Conservation (phyloP, 2,888 invertebrate species). For the Rhorus exstirpatorius region DNA sequence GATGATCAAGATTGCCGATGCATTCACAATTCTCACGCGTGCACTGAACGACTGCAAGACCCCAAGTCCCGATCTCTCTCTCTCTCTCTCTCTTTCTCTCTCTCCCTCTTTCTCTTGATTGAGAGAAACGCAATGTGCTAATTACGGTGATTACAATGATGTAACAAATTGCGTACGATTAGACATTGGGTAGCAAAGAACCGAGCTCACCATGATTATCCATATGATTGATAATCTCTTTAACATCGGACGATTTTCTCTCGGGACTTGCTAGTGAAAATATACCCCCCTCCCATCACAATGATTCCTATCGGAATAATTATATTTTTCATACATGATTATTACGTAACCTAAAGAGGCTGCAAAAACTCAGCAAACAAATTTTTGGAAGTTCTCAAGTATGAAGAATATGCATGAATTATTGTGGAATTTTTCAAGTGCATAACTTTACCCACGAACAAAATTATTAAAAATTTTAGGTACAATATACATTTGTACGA, state of each 20-base stretch:
- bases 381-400: too few relatives aligned
- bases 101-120: not conserved
- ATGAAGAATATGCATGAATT: too few relatives aligned
- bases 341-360: not conserved
- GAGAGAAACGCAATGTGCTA: slow-evolving; percentile 14
- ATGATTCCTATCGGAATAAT: not conserved
- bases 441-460: too few relatives aligned
- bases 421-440: too few relatives aligned
- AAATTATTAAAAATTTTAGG: too few relatives aligned
- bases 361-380: too few relatives aligned
- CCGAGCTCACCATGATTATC: slow-evolving; percentile 52
- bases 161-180: slow-evolving; percentile 72
- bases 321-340: slow-evolving; percentile 21
- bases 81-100: not conserved
- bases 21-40: slow-evolving; percentile 67
- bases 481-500: too few relatives aligned
- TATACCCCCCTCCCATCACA: not conserved
- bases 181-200: slow-evolving; percentile 65
- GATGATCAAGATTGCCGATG: slow-evolving; percentile 74
- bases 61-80: not conserved
- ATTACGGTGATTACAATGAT: slow-evolving; percentile 63
- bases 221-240: slow-evolving; percentile 60
- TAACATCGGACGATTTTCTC: slow-evolving; percentile 27
- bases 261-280: slow-evolving; percentile 32
- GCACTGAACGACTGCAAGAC: slow-evolving; percentile 10